phyloP scores from a whole-genome alignment of 53 echinoderm and acorn worm genomes.

The Arbacia lixula region DNA sequence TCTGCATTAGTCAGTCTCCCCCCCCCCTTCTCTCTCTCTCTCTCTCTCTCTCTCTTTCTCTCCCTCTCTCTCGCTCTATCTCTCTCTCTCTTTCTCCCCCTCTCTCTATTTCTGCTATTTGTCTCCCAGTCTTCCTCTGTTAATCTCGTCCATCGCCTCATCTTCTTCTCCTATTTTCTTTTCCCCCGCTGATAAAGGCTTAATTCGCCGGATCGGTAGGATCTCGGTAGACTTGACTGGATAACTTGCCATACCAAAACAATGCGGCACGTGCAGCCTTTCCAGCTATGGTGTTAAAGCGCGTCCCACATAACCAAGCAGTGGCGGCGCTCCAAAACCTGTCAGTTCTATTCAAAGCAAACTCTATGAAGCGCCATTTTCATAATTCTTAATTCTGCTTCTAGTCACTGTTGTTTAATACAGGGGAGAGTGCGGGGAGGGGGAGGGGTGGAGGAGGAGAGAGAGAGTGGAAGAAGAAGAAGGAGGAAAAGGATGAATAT shows the following conservation, averaged over 20 bases:
- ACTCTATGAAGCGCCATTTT: conserved; percentile 3
- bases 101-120: not conserved
- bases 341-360: conserved; percentile 20
- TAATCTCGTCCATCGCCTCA: not conserved
- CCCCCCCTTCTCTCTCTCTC: not conserved
- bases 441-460: not conserved
- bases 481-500: conserved; percentile 8
- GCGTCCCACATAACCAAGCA: conserved; percentile 13
- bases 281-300: conserved; percentile 34
- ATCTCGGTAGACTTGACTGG: no score
- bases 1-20: not conserved
- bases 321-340: conserved; percentile 7
- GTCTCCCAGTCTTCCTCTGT: not conserved
- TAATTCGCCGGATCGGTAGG: no score
- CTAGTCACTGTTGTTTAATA: not conserved
- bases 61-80: not conserved
- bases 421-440: no score
- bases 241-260: conserved; percentile 38
- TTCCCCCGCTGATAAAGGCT: not conserved
- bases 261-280: conserved; percentile 18
- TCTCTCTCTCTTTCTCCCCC: no score
- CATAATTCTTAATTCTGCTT: not conserved
- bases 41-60: not conserved
- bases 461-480: not conserved
- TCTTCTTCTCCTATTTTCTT: not conserved